A percentile compares a stretch with the other conserved stretches of the same genome.
These are phyloP conservation scores for Phataginus tricuspis DNA, from an alignment of 2,797 vertebrate species.

Conservation along the genomic window DNA sequence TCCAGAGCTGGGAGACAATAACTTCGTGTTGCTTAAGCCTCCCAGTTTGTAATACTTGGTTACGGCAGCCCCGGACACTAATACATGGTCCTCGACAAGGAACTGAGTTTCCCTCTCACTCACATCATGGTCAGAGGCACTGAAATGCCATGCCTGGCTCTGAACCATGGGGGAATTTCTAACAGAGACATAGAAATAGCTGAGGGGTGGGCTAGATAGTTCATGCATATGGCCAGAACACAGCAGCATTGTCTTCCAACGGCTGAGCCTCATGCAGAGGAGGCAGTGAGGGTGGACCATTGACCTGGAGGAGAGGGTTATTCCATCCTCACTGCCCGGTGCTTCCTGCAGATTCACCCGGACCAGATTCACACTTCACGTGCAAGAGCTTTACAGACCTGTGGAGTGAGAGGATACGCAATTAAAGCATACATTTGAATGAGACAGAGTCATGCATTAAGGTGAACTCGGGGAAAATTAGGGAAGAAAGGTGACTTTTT, in stretches of 20 bases:
- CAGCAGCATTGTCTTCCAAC: accelerated
- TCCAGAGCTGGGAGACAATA: not conserved
- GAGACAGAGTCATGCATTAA: not conserved
- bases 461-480: not conserved
- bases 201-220: not conserved
- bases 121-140: not conserved
- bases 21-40: accelerated
- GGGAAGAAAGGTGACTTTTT: not conserved
- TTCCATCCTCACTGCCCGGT: accelerated
- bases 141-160: not conserved
- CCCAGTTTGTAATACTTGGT: not conserved
- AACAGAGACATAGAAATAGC: not conserved
- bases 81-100: too few species aligned
- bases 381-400: not conserved
- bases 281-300: not conserved
- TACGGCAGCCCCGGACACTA: not conserved
- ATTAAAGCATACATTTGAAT: not conserved
- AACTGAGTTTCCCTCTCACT: not conserved
- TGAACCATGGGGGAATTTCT: not conserved
- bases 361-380: not conserved
- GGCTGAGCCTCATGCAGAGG: accelerated
- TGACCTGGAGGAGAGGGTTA: too few species aligned
- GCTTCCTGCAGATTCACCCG: not conserved
- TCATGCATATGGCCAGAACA: accelerated
- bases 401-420: not conserved